Conservation (phyloP, 2,888 invertebrate genomes). For the Alsophila aescularia region DNA sequence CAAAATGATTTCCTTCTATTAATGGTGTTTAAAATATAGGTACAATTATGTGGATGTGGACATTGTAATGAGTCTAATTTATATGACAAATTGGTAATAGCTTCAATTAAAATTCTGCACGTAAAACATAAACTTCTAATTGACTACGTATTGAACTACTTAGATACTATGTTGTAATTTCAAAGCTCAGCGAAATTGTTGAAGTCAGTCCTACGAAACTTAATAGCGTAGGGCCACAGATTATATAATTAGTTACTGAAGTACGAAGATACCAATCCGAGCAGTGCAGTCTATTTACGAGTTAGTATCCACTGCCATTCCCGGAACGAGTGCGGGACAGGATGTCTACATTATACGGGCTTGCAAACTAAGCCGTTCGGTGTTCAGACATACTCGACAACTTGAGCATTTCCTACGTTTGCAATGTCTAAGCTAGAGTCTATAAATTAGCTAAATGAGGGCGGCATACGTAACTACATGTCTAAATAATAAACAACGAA, state of each 20-base stretch:
- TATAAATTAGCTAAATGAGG: background rate
- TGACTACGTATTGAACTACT: too few relatives aligned
- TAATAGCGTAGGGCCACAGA: too few relatives aligned
- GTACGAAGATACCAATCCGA: background rate
- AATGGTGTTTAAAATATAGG: conserved; percentile 1
- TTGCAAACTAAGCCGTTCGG: background rate
- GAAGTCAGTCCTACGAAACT: background rate
- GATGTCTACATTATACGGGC: conserved; percentile 15
- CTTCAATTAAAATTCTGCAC: background rate
- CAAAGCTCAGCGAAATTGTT: background rate
- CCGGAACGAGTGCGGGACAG: conserved; percentile 12
- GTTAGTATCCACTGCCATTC: conserved; percentile 6
- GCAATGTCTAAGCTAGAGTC: background rate
- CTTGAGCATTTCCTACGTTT: background rate
- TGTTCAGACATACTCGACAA: conserved; percentile 3
- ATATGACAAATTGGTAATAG: background rate
- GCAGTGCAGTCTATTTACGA: background rate
- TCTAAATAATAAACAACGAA: too few relatives aligned
- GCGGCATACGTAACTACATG: too few relatives aligned
- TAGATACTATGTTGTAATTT: too few relatives aligned
- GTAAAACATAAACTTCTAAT: background rate
- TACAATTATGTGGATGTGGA: background rate
- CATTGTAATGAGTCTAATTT: background rate
- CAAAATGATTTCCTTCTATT: conserved; percentile 12
- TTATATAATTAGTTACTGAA: too few relatives aligned